Evolutionary conservation across 2,888 invertebrate species (phyloP), one percentile per base, ranked within the genome.

Genomic region (Rhaphigaster nebulosa): DNA sequence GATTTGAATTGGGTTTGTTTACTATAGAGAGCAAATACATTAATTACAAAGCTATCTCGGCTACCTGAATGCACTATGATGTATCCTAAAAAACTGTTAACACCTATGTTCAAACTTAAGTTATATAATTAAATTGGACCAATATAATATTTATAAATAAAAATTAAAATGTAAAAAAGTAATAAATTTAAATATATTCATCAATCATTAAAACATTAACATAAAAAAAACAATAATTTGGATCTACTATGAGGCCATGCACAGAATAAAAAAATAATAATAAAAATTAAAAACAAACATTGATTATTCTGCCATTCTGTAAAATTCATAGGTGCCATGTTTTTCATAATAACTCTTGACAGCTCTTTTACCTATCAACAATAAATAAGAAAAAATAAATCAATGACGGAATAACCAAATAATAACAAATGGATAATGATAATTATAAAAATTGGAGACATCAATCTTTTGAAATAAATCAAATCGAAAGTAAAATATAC

Each of bases 301-400:
- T 56, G 60, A 56, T 65, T 88, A 41, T 60, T 88, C 88, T 88
- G 56, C 88, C 54, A 54, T 88, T 88, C 56, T 41, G 88, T 60
- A 88, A 60, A 88, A 88, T 56, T 88, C 88, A 65, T 34, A 60
- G 88, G 41, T 88, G 65, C 88, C 60, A 60, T 29, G 50, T 56
- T 56, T 88, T 56, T 88, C 60, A 60, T 26, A 60, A 60, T 60
- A 41, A 65, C n/a, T 88, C 88, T 41, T 88, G 88, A 38, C 88
- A 88, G 56, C 60, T 88, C 38, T 38, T 88, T 60, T 34, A 88
- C 88, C 88, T 88, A 88, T 60, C n/a, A 65, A 88, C 88, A 88
- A 60, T 41, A 88, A 88, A 88, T 88, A 6, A 84, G n/a, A 88
- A 34, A 88, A 88, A 65, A 88, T 38, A 88, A 88, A 87, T 54